Evolutionary conservation across 2,113 vertebrate genomes (phyloP).

Genomic region (Oncorhynchus mykiss): DNA sequence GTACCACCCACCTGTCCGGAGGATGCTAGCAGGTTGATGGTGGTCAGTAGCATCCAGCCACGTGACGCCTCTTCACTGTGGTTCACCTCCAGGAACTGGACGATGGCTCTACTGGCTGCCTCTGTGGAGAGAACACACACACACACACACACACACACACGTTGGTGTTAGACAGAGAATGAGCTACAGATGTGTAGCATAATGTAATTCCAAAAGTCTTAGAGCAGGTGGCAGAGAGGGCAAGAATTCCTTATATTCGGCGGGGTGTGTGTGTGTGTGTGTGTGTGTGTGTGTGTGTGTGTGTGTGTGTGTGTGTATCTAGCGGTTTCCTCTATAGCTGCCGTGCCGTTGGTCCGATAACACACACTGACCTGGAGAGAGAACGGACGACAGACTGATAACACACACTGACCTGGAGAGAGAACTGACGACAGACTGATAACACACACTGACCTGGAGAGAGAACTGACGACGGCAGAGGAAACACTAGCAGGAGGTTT

Average conservation of each 20-base stretch:
- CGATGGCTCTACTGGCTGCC: slow-evolving; percentile 96
- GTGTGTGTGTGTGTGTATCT: not conserved
- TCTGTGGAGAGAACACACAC: slow-evolving; percentile 69
- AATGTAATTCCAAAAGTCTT: no score
- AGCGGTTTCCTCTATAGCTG: not conserved
- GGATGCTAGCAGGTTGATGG: slow-evolving; percentile 96
- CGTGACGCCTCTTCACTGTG: slow-evolving; percentile 98
- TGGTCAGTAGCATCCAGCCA: slow-evolving; percentile 98
- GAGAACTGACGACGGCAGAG: no score
- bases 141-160: not conserved
- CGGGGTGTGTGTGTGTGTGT: not conserved
- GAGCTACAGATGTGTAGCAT: no score
- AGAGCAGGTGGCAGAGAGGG: not conserved
- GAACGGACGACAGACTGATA: no score
- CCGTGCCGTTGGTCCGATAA: no score
- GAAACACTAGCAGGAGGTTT: not conserved
- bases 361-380: no score
- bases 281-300: no score
- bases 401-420: no score
- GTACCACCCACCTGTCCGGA: slow-evolving; percentile 56
- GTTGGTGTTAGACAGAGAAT: no score
- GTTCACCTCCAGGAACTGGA: slow-evolving; percentile 98
- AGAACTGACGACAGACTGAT: no score
- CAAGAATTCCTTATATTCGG: no score
- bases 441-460: no score